These are phyloP conservation scores for Notiomystis cincta DNA, from an alignment of 2,113 vertebrate species.

Conservation along the genomic window DNA sequence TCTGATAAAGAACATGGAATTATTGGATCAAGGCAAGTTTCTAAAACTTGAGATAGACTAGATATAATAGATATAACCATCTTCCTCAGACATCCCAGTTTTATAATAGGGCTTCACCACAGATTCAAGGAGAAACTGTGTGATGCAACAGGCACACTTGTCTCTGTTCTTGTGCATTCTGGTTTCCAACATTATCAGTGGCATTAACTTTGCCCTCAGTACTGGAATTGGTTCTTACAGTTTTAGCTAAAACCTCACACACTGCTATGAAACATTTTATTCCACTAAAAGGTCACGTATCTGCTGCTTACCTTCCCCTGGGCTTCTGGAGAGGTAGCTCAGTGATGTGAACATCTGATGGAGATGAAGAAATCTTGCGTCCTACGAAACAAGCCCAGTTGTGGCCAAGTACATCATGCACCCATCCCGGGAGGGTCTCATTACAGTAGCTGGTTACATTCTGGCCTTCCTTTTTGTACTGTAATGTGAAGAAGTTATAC, in stretches of 20 bases:
- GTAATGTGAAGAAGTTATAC: neutral
- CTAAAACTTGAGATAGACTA: neutral
- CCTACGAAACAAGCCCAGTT: slow-evolving; percentile 95
- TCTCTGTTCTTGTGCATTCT: neutral
- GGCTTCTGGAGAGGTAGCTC: neutral
- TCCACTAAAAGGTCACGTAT: neutral
- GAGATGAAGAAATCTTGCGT: slow-evolving; percentile 69
- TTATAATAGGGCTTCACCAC: neutral
- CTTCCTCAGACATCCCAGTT: neutral
- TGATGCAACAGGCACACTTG: neutral
- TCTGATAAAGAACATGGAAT: neutral
- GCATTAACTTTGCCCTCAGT: neutral
- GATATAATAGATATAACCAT: neutral
- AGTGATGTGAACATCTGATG: neutral
- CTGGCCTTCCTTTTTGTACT: slow-evolving; percentile 82
- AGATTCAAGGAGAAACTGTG: neutral
- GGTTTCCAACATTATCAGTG: neutral
- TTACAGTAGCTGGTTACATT: slow-evolving; percentile 88
- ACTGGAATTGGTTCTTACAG: neutral
- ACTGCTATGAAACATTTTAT: neutral
- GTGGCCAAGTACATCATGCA: slow-evolving; percentile 87
- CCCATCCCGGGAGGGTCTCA: slow-evolving; percentile 90
- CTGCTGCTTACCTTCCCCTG: slow-evolving; percentile 5
- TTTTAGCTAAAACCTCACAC: neutral
- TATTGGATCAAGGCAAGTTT: neutral